A percentile compares a stretch with the other conserved stretches of the same genome.
phyloP scores from a whole-genome alignment of 1,140 invertebrate species.

The Drosophila lacteicornis region DNA sequence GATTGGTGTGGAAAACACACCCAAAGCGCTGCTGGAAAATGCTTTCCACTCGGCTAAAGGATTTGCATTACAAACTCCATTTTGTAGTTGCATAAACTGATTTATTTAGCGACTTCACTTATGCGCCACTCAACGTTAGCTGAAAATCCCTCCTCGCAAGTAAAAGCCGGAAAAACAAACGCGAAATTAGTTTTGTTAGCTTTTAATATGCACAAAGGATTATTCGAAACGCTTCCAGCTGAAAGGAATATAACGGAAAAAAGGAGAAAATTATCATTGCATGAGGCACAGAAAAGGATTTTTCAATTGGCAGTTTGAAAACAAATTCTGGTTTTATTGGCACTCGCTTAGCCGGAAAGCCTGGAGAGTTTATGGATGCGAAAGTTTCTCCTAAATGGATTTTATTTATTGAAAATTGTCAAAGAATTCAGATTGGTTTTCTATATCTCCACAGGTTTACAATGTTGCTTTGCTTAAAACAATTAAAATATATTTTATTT shows the following conservation, averaged over 20 bases:
- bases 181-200: constrained; percentile 26
- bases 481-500: not conserved
- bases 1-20: not conserved
- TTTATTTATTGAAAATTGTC: not conserved
- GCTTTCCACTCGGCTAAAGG: constrained; percentile 21
- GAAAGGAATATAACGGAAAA: not conserved
- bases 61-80: constrained; percentile 43
- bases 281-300: constrained; percentile 6
- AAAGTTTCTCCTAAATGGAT: not conserved
- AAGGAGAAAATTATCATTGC: constrained; percentile 1
- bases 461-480: not conserved
- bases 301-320: not conserved
- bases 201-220: constrained; percentile 38
- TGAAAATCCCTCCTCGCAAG: constrained; percentile 12
- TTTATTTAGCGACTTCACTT: constrained; percentile 46
- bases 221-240: constrained; percentile 1
- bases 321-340: not conserved
- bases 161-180: constrained; percentile 28
- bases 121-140: not conserved
- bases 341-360: too few species aligned
- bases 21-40: constrained; percentile 16
- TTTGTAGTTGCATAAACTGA: constrained; percentile 34
- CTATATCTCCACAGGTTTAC: not conserved
- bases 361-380: not conserved
- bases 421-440: not conserved